These are phyloP conservation scores for Chiloscyllium punctatum DNA, from an alignment of 2,797 vertebrate genomes.

Conservation along the genomic window DNA sequence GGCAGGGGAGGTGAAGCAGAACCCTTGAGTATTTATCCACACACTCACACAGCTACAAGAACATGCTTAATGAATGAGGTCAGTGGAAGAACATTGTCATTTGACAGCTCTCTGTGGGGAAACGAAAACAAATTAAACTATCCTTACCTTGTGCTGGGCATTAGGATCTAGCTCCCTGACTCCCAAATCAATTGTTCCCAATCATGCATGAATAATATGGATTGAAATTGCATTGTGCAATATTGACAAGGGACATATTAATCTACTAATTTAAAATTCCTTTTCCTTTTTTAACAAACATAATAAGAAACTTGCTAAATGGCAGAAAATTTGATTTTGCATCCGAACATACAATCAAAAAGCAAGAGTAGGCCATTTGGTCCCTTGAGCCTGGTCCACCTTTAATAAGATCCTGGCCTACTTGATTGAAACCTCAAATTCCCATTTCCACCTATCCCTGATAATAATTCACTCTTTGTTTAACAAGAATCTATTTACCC, in stretches of 20 bases:
- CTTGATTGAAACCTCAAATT: no score
- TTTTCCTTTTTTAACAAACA: neutral
- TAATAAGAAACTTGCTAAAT: neutral
- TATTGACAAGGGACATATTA: neutral
- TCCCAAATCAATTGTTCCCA: slow-evolving; percentile 1
- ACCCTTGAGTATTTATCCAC: neutral
- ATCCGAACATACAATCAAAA: neutral
- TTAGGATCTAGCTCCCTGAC: neutral
- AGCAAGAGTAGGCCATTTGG: no score
- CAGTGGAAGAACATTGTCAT: neutral
- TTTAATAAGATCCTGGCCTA: no score
- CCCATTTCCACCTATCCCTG: no score
- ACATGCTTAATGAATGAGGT: neutral
- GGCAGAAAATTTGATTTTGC: neutral
- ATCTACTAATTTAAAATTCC: neutral
- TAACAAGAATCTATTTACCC: no score
- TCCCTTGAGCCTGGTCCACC: no score
- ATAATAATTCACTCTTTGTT: no score
- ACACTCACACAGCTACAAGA: neutral
- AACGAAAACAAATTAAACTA: neutral
- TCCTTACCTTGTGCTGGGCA: neutral
- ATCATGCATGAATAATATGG: neutral
- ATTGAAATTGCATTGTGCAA: neutral
- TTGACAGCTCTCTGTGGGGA: neutral
- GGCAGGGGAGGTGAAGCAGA: neutral